Conservation (phyloP, 2,797 vertebrate species). For the Alosa sapidissima region DNA sequence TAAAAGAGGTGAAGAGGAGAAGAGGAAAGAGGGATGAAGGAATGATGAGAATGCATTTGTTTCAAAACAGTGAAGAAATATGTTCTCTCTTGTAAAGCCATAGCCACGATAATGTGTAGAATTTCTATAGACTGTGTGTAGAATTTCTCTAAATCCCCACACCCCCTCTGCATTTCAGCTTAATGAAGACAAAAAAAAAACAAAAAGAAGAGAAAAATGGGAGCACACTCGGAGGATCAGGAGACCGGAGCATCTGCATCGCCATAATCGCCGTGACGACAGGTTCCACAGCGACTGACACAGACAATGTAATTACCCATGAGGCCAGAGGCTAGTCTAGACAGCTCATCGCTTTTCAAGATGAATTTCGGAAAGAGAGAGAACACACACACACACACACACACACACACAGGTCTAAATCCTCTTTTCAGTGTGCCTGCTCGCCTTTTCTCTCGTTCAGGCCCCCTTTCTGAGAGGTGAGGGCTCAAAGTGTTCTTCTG, state of each 20-base stretch:
- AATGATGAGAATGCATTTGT: not conserved
- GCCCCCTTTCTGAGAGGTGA: slow-evolving; percentile 45
- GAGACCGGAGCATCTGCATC: slow-evolving; percentile 69
- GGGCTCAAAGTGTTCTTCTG: slow-evolving; percentile 14
- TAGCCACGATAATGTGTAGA: not conserved
- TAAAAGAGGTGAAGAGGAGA: not conserved
- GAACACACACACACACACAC: not conserved
- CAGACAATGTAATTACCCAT: slow-evolving; percentile 59
- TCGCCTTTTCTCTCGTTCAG: slow-evolving; percentile 13
- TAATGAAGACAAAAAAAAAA: slow-evolving; percentile 30
- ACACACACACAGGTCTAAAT: slow-evolving; percentile 52
- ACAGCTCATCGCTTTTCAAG: slow-evolving; percentile 52
- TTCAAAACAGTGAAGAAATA: not conserved
- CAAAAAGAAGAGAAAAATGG: slow-evolving; percentile 45
- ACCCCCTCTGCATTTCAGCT: not conserved
- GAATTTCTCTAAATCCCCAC: not conserved
- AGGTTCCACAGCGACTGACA: slow-evolving; percentile 67
- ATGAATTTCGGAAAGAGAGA: slow-evolving; percentile 48
- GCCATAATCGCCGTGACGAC: slow-evolving; percentile 61
- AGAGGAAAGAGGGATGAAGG: not conserved
- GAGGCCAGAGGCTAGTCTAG: slow-evolving; percentile 41
- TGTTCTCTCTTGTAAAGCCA: not conserved
- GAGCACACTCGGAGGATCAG: slow-evolving; percentile 53
- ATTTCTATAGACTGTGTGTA: not conserved
- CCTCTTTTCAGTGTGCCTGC: slow-evolving; percentile 39